These are phyloP conservation scores for Volucella inflata DNA, from an alignment of 2,888 invertebrate species.

Conservation along the genomic window DNA sequence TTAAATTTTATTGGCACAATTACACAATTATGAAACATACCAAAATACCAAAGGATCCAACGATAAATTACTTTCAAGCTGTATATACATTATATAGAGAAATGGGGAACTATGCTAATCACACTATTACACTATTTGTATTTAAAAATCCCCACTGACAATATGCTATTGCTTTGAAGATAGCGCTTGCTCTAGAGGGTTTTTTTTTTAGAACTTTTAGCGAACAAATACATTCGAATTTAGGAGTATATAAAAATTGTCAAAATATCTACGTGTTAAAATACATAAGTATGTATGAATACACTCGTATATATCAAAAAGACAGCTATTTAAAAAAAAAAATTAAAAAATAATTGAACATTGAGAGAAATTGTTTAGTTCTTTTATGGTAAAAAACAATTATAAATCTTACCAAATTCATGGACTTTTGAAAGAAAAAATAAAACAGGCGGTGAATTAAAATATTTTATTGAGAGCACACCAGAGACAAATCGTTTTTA, in stretches of 20 bases:
- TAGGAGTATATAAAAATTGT: slow-evolving; percentile 14
- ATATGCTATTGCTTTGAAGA: slow-evolving; percentile 38
- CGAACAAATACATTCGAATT: slow-evolving; percentile 39
- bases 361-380: not conserved
- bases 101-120: slow-evolving; percentile 55
- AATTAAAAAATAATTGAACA: not conserved
- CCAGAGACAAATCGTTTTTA: slow-evolving; percentile 64
- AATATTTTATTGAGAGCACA: slow-evolving; percentile 59
- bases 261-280: not conserved
- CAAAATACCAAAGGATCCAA: slow-evolving; percentile 72
- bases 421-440: slow-evolving; percentile 36
- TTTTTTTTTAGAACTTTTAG: not conserved
- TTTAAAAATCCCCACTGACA: slow-evolving; percentile 35
- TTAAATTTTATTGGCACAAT: slow-evolving; percentile 28
- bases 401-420: slow-evolving; percentile 30
- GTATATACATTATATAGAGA: slow-evolving; percentile 50
- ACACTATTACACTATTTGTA: slow-evolving; percentile 37
- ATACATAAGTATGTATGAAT: slow-evolving; percentile 1
- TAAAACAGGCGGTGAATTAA: slow-evolving; percentile 24
- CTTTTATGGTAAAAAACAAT: slow-evolving; percentile 54
- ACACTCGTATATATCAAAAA: slow-evolving; percentile 20
- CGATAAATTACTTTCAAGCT: slow-evolving; percentile 62
- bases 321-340: slow-evolving; percentile 21
- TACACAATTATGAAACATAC: slow-evolving; percentile 50
- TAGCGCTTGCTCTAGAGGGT: slow-evolving; percentile 41